Evolutionary conservation across 2,113 vertebrate genomes (phyloP).

Genomic region (Xiphias gladius): DNA sequence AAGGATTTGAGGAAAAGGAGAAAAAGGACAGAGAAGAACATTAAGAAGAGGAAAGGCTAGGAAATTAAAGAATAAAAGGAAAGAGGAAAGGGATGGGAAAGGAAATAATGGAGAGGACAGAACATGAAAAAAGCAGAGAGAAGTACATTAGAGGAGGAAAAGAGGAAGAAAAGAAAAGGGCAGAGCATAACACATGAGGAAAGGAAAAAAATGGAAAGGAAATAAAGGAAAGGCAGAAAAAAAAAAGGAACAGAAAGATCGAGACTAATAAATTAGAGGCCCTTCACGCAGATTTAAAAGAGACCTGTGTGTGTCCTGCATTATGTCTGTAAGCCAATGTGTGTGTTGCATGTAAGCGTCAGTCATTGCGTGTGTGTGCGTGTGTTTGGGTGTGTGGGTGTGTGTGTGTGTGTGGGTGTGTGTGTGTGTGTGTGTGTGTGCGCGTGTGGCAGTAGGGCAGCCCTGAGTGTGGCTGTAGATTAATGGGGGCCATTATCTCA

Average conservation of each 20-base stretch:
- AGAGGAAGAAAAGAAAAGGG: neutral
- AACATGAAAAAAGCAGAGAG: neutral
- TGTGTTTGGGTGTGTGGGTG: too few relatives aligned
- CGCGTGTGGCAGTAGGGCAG: constrained; percentile 48
- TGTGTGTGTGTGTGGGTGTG: constrained; percentile 39
- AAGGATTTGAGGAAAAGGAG: too few relatives aligned
- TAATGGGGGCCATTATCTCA: constrained; percentile 84
- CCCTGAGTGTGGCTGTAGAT: constrained; percentile 76
- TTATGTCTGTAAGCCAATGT: constrained; percentile 14
- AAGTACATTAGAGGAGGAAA: neutral
- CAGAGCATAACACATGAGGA: neutral
- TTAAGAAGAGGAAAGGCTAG: neutral
- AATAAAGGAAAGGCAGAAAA: neutral
- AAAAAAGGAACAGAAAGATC: constrained; percentile 20
- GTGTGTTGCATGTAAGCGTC: constrained; percentile 38
- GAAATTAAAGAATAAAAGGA: neutral
- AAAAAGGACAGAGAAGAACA: neutral
- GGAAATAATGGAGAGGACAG: neutral
- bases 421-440: constrained; percentile 49
- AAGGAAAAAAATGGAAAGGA: neutral
- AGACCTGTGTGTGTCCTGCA: constrained; percentile 46
- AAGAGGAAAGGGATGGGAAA: neutral
- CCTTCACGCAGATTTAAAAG: constrained; percentile 46
- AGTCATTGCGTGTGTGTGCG: constrained; percentile 42
- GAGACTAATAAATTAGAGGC: constrained; percentile 50